These are phyloP conservation scores for Takifugu bimaculatus DNA, from an alignment of 2,113 vertebrate genomes.

Conservation along the genomic window DNA sequence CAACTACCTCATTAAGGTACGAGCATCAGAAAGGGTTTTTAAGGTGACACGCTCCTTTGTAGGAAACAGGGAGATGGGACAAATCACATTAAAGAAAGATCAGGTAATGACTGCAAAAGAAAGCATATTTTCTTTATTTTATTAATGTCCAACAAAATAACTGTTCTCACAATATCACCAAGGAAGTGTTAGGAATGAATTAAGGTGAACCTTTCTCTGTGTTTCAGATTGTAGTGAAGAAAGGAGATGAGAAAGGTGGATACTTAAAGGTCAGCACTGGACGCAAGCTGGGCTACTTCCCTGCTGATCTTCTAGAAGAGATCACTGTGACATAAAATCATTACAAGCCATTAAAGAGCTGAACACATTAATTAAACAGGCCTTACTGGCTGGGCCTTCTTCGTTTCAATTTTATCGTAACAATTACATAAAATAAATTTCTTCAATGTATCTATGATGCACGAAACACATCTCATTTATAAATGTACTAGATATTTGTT, in stretches of 20 bases:
- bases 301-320: conserved; percentile 87
- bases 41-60: conserved; percentile 90
- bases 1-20: conserved; percentile 92
- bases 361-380: conserved; percentile 3
- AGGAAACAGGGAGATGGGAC: conserved; percentile 92
- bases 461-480: too few relatives aligned
- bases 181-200: too few relatives aligned
- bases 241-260: conserved; percentile 91
- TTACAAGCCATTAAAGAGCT: not conserved
- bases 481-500: too few relatives aligned
- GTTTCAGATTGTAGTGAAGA: conserved; percentile 91
- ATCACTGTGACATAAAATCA: conserved; percentile 69
- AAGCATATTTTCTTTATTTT: not conserved
- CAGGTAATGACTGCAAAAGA: conserved; percentile 73
- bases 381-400: too few relatives aligned
- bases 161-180: not conserved
- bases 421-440: too few relatives aligned
- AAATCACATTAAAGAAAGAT: conserved; percentile 96
- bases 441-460: too few relatives aligned
- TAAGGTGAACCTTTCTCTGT: conserved; percentile 4
- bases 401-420: too few relatives aligned
- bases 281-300: conserved; percentile 93
- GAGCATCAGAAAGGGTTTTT: conserved; percentile 84
- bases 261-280: conserved; percentile 96
- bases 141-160: not conserved